phyloP scores from a whole-genome alignment of 2,888 invertebrate species.

The Limnephilus rhombicus region DNA sequence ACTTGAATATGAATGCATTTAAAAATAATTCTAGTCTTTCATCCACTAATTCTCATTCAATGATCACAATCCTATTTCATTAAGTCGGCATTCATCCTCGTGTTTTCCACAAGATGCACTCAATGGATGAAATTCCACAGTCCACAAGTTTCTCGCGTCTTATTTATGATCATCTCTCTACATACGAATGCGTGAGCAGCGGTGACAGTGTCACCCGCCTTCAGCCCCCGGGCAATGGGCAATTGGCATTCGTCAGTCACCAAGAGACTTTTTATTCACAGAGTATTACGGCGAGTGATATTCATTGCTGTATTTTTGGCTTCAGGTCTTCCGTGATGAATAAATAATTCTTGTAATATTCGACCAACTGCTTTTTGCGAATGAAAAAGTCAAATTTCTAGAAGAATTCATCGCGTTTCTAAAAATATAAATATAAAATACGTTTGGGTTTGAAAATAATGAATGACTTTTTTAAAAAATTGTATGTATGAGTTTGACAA shows the following conservation, averaged over 20 bases:
- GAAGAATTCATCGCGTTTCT: background rate
- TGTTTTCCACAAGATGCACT: background rate
- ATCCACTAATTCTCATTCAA: background rate
- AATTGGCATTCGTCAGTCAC: background rate
- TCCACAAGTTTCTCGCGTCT: background rate
- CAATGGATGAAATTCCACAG: background rate
- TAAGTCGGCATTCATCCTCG: background rate
- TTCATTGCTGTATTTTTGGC: constrained; percentile 1
- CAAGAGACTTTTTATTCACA: background rate
- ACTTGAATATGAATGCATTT: background rate
- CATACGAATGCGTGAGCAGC: background rate
- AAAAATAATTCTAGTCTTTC: background rate
- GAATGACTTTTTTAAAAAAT: too few relatives aligned
- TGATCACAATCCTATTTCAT: background rate
- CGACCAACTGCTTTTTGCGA: background rate
- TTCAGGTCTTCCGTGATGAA: background rate
- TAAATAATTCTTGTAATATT: background rate
- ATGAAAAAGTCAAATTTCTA: background rate
- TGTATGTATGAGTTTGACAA: too few relatives aligned
- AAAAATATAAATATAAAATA: background rate
- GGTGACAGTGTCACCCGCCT: background rate
- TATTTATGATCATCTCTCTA: background rate
- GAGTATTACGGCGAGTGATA: background rate
- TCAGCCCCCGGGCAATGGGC: background rate
- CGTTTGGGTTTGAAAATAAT: background rate